Conservation (phyloP, 1,140 invertebrate species). For the Oryctes rhinoceros region DNA sequence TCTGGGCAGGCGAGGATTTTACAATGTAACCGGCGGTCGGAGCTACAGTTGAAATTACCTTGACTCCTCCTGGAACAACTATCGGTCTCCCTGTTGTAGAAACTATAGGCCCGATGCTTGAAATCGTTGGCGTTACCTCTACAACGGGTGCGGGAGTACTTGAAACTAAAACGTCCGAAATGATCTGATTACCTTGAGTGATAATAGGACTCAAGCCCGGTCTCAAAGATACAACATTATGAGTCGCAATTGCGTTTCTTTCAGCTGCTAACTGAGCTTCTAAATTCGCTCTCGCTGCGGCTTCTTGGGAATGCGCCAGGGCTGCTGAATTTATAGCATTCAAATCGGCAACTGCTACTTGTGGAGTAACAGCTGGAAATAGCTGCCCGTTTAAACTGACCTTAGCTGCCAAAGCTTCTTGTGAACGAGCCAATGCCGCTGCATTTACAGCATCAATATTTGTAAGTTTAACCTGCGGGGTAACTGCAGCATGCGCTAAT, state of each 20-base stretch:
- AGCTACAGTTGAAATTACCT: neutral
- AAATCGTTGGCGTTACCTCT: slow-evolving; percentile 13
- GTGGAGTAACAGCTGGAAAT: neutral
- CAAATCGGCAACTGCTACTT: neutral
- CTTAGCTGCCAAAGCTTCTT: neutral
- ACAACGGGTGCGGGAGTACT: slow-evolving; percentile 28
- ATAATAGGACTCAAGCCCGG: slow-evolving; percentile 35
- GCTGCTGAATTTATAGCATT: neutral
- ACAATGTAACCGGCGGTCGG: neutral
- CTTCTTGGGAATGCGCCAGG: slow-evolving; percentile 5
- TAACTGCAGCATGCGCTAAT: neutral
- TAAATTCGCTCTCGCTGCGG: slow-evolving; percentile 8
- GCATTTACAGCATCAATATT: slow-evolving; percentile 1
- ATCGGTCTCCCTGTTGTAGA: neutral
- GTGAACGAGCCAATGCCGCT: neutral
- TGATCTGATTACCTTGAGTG: slow-evolving; percentile 33
- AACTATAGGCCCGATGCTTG: slow-evolving; percentile 8
- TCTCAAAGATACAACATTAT: slow-evolving; percentile 24
- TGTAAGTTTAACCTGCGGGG: neutral
- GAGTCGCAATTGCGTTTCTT: slow-evolving; percentile 1
- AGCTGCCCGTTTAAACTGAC: neutral
- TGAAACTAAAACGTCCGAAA: slow-evolving; percentile 31
- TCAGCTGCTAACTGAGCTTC: slow-evolving; percentile 28
- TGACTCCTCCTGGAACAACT: neutral
- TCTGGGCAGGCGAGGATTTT: neutral